Evolutionary conservation across 2,888 invertebrate species (phyloP), one percentile per base, ranked within the genome.

Genomic region (Saturnia pavonia): DNA sequence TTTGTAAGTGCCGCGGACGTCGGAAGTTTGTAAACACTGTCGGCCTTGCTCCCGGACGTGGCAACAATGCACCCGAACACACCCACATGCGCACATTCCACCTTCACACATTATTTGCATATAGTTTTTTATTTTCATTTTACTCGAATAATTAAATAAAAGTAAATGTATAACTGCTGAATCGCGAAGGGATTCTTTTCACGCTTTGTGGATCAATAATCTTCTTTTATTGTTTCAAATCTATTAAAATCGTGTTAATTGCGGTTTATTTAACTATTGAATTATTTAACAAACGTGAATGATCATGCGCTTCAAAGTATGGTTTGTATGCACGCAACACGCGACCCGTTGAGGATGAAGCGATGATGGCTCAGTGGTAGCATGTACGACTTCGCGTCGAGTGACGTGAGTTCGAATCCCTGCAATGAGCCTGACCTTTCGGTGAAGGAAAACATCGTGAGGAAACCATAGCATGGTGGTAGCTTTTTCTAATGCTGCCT

Each of bases 21-120:
- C 92, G 91, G 91, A 90, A 91, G 91, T 91, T 91, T 91, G 92
- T 92, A 93, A 93, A 93, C 93, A 93, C 78, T 78, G 85, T 74
- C 91, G 92, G 90, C 93, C 92, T 91, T 89, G 92, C 87, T 89
- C 91, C 91, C 85, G 86, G 82, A 79, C 82, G 81, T 80, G 77
- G 79, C 80, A 84, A 86, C 86, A 85, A 79, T 84, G 87, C 87
- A 85, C 79, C 80, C 80, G 75, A 65, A 72, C 66, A 71, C 75
- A 70, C 72, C 76, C 73, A 74, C 76, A 87, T 90, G 87, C 90
- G 89, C 89, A 87, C 86, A 82, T 84, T 83, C 84, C 82, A 84
- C 78, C 54, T 54, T 8, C 22, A 22, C 54, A 54, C 22, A 54
- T 54, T 54, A 54, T 22, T 54, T 54, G 11, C 22, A 54, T 54